Conservation (phyloP, 2,888 invertebrate genomes). For the Xestoiulus laeticollis region DNA sequence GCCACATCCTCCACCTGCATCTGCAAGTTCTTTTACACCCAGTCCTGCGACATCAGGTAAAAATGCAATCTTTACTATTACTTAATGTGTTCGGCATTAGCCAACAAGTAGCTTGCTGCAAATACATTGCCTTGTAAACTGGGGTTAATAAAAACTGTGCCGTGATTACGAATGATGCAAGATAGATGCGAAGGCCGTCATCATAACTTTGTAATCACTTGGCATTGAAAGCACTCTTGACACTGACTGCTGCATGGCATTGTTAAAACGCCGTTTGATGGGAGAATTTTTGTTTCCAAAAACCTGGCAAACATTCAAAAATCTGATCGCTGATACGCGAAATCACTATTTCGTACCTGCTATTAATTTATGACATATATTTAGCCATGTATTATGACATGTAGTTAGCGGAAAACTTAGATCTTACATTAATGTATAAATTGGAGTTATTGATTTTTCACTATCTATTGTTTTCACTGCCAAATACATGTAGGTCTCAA, state of each 20-base stretch:
- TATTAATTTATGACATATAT: not conserved
- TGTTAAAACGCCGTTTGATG: not conserved
- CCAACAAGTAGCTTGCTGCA: no score
- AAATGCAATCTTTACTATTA: not conserved
- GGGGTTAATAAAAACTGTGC: not conserved
- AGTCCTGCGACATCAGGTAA: conserved; percentile 49
- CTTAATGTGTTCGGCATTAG: no score
- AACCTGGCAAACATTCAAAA: not conserved
- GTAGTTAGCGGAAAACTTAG: no score
- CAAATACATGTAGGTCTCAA: no score
- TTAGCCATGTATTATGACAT: no score
- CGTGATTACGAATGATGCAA: not conserved
- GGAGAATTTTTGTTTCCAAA: not conserved
- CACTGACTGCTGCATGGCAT: not conserved
- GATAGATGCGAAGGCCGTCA: not conserved
- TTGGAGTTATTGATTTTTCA: not conserved
- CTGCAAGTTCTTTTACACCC: not conserved
- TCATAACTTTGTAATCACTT: not conserved
- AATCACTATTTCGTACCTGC: not conserved
- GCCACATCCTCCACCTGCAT: not conserved
- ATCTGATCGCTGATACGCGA: not conserved
- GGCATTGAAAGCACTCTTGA: not conserved
- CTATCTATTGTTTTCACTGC: no score
- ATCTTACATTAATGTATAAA: not conserved
- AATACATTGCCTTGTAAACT: not conserved